phyloP scores from a whole-genome alignment of 2,888 invertebrate genomes.

The Lasioglossum malachurum region DNA sequence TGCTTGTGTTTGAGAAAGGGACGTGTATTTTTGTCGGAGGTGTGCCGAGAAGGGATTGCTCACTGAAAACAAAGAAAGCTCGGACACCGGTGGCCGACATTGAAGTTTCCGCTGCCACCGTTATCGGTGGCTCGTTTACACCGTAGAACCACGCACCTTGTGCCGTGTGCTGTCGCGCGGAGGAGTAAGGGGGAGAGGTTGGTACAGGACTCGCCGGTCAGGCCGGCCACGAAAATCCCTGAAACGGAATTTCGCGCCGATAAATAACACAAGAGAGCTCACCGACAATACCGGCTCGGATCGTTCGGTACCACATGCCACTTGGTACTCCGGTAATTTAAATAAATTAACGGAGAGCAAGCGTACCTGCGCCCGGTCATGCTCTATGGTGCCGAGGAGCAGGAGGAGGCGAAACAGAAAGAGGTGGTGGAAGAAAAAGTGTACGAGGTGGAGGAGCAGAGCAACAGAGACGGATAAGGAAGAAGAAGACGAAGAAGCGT shows the following conservation, averaged over 20 bases:
- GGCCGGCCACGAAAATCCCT: constrained; percentile 63
- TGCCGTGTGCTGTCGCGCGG: neutral
- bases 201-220: constrained; percentile 28
- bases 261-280: constrained; percentile 78
- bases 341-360: constrained; percentile 80
- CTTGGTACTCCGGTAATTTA: constrained; percentile 78
- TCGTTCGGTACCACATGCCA: constrained; percentile 73
- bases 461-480: constrained; percentile 14
- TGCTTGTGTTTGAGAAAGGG: neutral
- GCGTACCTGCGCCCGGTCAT: constrained; percentile 54
- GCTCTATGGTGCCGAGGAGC: constrained; percentile 34
- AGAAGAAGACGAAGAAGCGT: constrained; percentile 35
- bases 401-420: constrained; percentile 9
- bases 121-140: constrained; percentile 11
- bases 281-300: constrained; percentile 79
- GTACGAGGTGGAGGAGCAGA: neutral
- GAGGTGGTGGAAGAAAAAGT: neutral
- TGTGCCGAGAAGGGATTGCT: neutral
- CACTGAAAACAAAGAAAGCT: constrained; percentile 8
- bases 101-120: neutral
- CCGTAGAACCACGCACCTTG: neutral
- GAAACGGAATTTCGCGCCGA: constrained; percentile 71
- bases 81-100: neutral
- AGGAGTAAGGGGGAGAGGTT: neutral
- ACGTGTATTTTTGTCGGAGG: neutral